Conservation (phyloP, 2,113 vertebrate genomes). For the Leptobrachium ailaonicum region DNA sequence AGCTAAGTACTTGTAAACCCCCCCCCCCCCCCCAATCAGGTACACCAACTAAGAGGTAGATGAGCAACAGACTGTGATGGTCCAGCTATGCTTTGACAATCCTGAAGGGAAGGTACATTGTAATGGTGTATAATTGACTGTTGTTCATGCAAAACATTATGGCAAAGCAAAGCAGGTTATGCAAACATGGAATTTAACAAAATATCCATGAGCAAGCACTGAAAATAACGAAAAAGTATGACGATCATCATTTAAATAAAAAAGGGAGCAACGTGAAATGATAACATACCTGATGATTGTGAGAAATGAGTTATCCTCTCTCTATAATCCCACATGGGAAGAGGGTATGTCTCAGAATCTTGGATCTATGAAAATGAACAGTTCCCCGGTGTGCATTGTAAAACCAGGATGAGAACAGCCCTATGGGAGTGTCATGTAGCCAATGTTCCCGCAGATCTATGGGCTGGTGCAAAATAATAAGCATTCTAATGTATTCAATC, state of each 20-base stretch:
- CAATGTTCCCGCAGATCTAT: neutral
- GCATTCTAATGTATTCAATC: neutral
- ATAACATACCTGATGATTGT: slow-evolving; percentile 13
- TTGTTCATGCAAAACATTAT: slow-evolving; percentile 9
- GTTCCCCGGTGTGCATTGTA: too few relatives aligned
- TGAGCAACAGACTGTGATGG: too few relatives aligned
- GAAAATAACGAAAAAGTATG: neutral
- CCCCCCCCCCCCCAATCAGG: too few relatives aligned
- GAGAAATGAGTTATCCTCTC: neutral
- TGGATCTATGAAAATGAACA: too few relatives aligned
- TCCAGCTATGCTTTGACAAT: too few relatives aligned
- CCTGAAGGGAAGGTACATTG: too few relatives aligned
- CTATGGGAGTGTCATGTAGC: slow-evolving; percentile 23
- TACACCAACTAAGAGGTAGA: too few relatives aligned
- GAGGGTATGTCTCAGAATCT: neutral
- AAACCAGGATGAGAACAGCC: neutral
- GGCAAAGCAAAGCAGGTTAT: slow-evolving; percentile 2
- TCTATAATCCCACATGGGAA: neutral
- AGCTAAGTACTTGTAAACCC: too few relatives aligned
- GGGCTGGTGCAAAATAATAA: neutral
- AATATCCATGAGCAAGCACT: neutral
- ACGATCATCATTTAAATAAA: neutral
- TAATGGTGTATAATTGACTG: too few relatives aligned
- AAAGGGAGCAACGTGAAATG: neutral
- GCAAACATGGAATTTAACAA: slow-evolving; percentile 1